Conservation (phyloP, 2,888 invertebrate genomes). For the Eupeodes latifasciatus region DNA sequence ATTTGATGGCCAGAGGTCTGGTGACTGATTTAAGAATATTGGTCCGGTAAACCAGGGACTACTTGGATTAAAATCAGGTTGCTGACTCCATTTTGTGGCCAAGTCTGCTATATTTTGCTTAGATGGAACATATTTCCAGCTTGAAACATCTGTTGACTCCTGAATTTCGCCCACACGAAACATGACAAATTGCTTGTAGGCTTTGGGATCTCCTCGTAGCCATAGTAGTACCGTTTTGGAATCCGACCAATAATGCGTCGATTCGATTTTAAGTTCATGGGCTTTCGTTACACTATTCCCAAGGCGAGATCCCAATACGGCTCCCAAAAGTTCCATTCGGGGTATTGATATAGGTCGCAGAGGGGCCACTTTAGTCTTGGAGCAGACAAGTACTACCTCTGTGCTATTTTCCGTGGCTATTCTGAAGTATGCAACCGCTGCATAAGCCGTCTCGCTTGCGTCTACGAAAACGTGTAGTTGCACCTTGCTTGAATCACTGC, state of each 20-base stretch:
- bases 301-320: constrained; percentile 74
- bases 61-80: not conserved
- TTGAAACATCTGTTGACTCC: constrained; percentile 51
- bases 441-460: too few relatives aligned
- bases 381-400: too few relatives aligned
- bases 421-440: too few relatives aligned
- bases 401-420: too few relatives aligned
- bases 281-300: constrained; percentile 54
- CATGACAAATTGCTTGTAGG: constrained; percentile 72
- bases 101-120: constrained; percentile 72
- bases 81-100: constrained; percentile 64
- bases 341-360: constrained; percentile 74
- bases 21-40: constrained; percentile 49
- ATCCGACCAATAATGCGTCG: constrained; percentile 77
- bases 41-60: constrained; percentile 67
- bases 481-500: too few relatives aligned
- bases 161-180: constrained; percentile 69
- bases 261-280: constrained; percentile 59
- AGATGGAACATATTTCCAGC: constrained; percentile 60
- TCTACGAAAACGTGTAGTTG: too few relatives aligned
- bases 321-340: constrained; percentile 76
- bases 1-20: constrained; percentile 33
- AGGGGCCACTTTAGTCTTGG: constrained; percentile 36
- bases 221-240: constrained; percentile 77
- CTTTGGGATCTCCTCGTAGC: constrained; percentile 74